Conservation (phyloP, 2,888 invertebrate species). For the Autographa gamma region DNA sequence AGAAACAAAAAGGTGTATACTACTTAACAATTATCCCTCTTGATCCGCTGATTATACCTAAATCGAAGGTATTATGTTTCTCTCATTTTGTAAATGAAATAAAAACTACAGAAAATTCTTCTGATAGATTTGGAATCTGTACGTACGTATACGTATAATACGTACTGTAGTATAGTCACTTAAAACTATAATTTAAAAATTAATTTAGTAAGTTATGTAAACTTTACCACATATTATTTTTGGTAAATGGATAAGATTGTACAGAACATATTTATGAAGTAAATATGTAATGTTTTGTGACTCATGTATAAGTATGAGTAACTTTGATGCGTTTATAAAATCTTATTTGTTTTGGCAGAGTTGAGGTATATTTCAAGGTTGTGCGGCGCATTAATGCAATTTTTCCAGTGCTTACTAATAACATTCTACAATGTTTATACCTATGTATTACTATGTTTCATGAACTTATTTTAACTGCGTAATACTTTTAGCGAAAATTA, state of each 20-base stretch:
- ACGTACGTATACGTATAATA: too few relatives aligned
- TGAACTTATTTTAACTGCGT: background rate
- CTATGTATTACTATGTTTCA: background rate
- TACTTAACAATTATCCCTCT: too few relatives aligned
- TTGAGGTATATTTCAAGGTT: background rate
- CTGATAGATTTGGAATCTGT: too few relatives aligned
- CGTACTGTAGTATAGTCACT: too few relatives aligned
- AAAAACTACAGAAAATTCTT: too few relatives aligned
- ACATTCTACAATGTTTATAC: background rate
- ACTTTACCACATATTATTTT: too few relatives aligned
- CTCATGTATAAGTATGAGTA: background rate
- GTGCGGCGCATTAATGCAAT: background rate
- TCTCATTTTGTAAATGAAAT: too few relatives aligned
- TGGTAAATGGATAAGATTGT: background rate
- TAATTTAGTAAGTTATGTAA: too few relatives aligned
- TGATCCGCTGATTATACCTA: too few relatives aligned
- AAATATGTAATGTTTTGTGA: conserved; percentile 1
- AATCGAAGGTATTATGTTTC: too few relatives aligned
- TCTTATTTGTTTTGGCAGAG: background rate
- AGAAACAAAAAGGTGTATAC: background rate
- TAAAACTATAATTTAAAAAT: too few relatives aligned
- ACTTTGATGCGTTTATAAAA: background rate
- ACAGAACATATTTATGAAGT: background rate
- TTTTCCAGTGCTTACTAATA: background rate
- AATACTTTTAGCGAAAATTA: too few relatives aligned